Base-by-base conservation (phyloP, 2,797 vertebrate species). In the Coregonus suidteri region DNA sequence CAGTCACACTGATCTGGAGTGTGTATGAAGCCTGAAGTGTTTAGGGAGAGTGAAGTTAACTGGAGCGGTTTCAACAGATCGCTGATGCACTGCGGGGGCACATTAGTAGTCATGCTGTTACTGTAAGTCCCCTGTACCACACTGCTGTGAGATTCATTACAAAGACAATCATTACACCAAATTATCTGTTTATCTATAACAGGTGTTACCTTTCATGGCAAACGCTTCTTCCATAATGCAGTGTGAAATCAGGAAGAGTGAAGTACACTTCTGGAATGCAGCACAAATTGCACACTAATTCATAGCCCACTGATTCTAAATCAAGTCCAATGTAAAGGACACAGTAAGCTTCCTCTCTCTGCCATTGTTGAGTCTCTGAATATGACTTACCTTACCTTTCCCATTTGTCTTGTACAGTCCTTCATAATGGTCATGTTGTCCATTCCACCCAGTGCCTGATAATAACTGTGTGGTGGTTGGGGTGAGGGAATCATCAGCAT, bases 401-500 rank as follows among this genome's bases (percentile, higher is more conserved):
- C 74, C 80, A 77, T 79, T 84, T 81, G 78, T 6, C 56, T 41
- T 51, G 67, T 73, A 71, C 77, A 52, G 68, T 59, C 71, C 37
- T 75, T 74, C 47, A 73, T 71, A 65, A 76, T 74, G 75, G 59
- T 73, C 71, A 79, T 74, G 54, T 79, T 79, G 78, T 47, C 41
- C 41, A 11, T 47, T 47, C 16, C 53, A 18, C 16, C 4, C 15
- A 16, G 56, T 62, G 18, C n/a, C 56, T 7, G 56, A 62, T 62
- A 20, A 62, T 18, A 56, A 56, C 56, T 4, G 79, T 78, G 77
- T 51, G 80, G 51, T 71, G 77, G 82, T 83, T 2, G 52, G 15
- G 13, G 52, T 20, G 82, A 74, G 74, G 83, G 81, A 86, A 88
- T 87, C 83, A 87, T 83, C 77, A 77, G 73, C 74, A 1, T 15